Evolutionary conservation across 2,888 invertebrate species (phyloP).

Genomic region (Hemithea aestivaria): DNA sequence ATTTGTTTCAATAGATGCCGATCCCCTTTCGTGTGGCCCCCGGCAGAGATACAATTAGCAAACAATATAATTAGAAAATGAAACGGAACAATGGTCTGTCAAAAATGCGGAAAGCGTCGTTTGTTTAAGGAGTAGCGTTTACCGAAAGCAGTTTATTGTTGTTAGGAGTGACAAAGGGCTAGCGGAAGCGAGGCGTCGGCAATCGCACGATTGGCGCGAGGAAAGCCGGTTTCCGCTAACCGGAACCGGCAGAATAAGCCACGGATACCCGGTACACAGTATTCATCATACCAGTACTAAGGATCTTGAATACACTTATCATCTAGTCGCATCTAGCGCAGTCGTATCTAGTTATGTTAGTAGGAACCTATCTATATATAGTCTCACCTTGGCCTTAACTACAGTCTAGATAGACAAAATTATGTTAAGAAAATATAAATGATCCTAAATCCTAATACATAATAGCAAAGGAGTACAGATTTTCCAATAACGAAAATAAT

Average conservation of each 20-base stretch:
- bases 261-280: slow-evolving; percentile 26
- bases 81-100: slow-evolving; percentile 27
- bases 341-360: too few relatives aligned
- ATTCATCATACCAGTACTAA: slow-evolving; percentile 5
- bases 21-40: slow-evolving; percentile 7
- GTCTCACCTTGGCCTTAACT: too few relatives aligned
- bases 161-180: slow-evolving; percentile 48
- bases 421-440: too few relatives aligned
- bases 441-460: too few relatives aligned
- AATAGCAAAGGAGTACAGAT: too few relatives aligned
- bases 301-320: slow-evolving; percentile 1
- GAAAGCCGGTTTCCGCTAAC: slow-evolving; percentile 52
- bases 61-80: slow-evolving; percentile 16
- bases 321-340: slow-evolving; percentile 4
- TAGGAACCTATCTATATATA: too few relatives aligned
- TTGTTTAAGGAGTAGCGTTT: slow-evolving; percentile 28
- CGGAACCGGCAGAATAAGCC: slow-evolving; percentile 16
- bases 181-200: slow-evolving; percentile 40
- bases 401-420: too few relatives aligned
- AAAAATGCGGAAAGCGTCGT: slow-evolving; percentile 25
- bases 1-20: slow-evolving; percentile 11
- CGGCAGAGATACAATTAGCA: slow-evolving; percentile 13
- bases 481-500: too few relatives aligned
- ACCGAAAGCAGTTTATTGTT: slow-evolving; percentile 40
- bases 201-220: slow-evolving; percentile 43